Evolutionary conservation across 2,113 vertebrate species (phyloP).

Genomic region (Poeciliopsis retropinna): DNA sequence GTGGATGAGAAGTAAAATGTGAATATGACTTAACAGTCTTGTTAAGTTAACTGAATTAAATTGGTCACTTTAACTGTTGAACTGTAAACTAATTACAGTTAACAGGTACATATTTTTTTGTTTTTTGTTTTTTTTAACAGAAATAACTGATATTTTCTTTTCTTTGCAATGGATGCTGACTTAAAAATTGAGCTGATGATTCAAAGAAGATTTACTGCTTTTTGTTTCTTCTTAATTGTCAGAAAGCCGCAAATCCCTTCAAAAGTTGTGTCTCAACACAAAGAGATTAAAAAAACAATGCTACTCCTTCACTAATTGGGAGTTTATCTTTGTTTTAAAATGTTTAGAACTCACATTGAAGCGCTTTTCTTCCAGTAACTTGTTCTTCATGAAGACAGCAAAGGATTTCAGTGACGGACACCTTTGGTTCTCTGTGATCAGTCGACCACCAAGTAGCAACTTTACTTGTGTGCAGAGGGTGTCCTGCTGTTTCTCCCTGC

Average conservation of each 20-base stretch:
- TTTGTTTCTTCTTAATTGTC: not conserved
- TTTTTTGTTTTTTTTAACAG: not conserved
- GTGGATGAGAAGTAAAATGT: not conserved
- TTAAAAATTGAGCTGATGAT: not conserved
- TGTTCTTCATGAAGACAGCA: slow-evolving; percentile 90
- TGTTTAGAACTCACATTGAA: not conserved
- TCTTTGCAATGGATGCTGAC: not conserved
- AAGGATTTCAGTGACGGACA: slow-evolving; percentile 89
- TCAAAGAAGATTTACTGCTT: slow-evolving; percentile 1
- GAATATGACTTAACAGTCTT: not conserved
- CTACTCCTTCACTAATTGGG: not conserved
- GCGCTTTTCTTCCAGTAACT: slow-evolving; percentile 77
- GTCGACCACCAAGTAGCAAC: slow-evolving; percentile 81
- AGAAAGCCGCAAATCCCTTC: not conserved
- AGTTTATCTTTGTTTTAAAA: not conserved
- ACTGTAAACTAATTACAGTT: not conserved
- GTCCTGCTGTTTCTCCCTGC: slow-evolving; percentile 92
- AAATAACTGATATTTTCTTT: not conserved
- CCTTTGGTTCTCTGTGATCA: slow-evolving; percentile 92
- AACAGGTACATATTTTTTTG: not conserved
- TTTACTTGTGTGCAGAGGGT: slow-evolving; percentile 91
- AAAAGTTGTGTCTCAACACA: not conserved
- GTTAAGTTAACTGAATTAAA: not conserved
- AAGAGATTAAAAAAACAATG: not conserved
- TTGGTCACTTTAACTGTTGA: not conserved